Evolutionary conservation across 2,113 vertebrate species (phyloP), one percentile per base, ranked within the genome.

Genomic region (Formicarius rufipectus): DNA sequence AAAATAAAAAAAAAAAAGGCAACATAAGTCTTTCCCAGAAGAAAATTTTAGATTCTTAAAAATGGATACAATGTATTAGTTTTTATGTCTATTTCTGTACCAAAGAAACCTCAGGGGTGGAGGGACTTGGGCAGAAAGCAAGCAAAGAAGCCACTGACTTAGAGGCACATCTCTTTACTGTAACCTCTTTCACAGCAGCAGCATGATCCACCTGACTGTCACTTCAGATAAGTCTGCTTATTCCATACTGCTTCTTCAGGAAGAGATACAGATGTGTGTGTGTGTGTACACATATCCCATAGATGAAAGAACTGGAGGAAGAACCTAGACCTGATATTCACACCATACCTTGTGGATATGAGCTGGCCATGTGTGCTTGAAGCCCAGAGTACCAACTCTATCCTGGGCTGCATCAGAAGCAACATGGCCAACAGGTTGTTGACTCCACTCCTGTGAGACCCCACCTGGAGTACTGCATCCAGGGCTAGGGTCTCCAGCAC

Each of bases 231-330:
- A 14, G 17, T 21, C 45, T 74, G 40, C 16, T 76, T 30, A 72
- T 44, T 72, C 30, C 50, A 40, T 8, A 21, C 19, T 64, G 35
- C 39, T 33, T 60, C 40, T 88, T 74, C 50, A 75, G 31, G 37
- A 35, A 56, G 8, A 63, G 28, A 20, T 28, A 35, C 5, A 39
- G 16, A 20, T 0, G 2, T 28, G 22, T 4, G 1, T 30, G 22
- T 0, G 2, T 28, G 22, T 4, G 1, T 30, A 30, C 8, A 42
- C 20, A 17, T 8, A 87, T 23, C 14, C 24, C 31, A n/a, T 2
- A 28, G 31, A n/a, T 1, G 9, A 18, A 87, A 45, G 27, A 53
- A 40, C 28, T 31, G 24, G 9, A 74, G 15, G 30, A 75, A 82
- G 47, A 52, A 14, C 7, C 10, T 47, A 44, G 21, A 39, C 25